These are phyloP conservation scores for Uropsilus gracilis DNA, from an alignment of 2,113 vertebrate species.

Conservation along the genomic window DNA sequence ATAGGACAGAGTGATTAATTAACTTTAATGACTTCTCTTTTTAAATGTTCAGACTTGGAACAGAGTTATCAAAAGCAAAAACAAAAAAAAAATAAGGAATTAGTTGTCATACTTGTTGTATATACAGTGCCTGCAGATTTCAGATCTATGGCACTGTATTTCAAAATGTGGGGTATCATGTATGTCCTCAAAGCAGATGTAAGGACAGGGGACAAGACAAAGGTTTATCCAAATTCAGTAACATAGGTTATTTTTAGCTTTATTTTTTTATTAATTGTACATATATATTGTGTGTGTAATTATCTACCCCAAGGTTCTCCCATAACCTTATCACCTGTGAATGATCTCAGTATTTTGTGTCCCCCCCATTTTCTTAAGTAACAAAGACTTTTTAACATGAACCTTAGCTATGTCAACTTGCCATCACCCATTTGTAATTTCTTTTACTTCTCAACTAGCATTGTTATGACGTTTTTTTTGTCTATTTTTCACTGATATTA, in stretches of 20 bases:
- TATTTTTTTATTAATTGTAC: no score
- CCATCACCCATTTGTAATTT: background rate
- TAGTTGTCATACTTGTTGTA: background rate
- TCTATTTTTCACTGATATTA: background rate
- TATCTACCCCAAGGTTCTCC: no score
- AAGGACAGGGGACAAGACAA: no score
- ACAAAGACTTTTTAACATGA: background rate
- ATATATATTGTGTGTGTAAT: no score
- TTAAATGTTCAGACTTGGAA: background rate
- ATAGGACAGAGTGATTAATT: background rate
- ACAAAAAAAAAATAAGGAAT: no score
- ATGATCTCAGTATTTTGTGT: no score
- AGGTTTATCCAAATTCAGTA: no score
- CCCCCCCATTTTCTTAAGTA: no score
- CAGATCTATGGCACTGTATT: background rate
- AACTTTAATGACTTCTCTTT: constrained; percentile 11
- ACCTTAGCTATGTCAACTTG: background rate
- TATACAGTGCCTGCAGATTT: background rate
- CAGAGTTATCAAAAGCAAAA: background rate
- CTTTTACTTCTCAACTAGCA: background rate
- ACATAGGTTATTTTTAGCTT: no score
- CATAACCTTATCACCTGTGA: no score
- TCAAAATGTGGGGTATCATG: background rate
- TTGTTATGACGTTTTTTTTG: background rate
- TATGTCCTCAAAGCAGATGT: background rate